These are phyloP conservation scores for Dione vanillae DNA, from an alignment of 2,888 invertebrate genomes.

Conservation along the genomic window DNA sequence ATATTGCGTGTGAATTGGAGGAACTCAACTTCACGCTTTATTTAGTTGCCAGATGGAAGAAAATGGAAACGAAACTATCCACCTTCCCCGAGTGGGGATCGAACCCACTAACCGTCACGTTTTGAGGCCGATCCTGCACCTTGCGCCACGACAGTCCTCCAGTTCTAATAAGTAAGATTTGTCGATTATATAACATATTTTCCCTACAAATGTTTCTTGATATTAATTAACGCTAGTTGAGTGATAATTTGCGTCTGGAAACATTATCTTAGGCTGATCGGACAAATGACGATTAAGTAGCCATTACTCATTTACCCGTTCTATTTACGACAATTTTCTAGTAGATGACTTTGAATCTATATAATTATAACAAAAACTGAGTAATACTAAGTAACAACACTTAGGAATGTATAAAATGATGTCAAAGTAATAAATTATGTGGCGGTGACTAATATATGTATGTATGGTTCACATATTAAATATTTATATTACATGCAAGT, in stretches of 20 bases:
- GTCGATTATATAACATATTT: neutral
- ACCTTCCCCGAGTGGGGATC: no score
- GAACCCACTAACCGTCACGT: no score
- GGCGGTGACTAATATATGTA: constrained; percentile 11
- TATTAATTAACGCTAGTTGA: neutral
- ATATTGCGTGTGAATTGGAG: no score
- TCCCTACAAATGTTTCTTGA: neutral
- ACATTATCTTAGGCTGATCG: neutral
- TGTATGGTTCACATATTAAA: constrained; percentile 29
- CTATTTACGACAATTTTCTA: constrained; percentile 25
- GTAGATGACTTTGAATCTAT: neutral
- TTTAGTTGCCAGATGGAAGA: no score
- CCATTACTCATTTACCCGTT: constrained; percentile 8
- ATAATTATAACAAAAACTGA: constrained; percentile 23
- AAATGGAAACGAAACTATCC: no score
- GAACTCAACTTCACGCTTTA: no score
- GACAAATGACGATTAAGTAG: constrained; percentile 15
- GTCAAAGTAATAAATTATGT: constrained; percentile 36
- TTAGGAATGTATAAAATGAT: constrained; percentile 33
- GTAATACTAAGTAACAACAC: constrained; percentile 1
- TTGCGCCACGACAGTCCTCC: no score
- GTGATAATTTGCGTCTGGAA: neutral
- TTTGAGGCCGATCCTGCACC: no score
- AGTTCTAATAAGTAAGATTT: neutral
- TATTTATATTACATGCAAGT: constrained; percentile 1